phyloP scores from a whole-genome alignment of 2,797 vertebrate species.

The Masticophis lateralis region DNA sequence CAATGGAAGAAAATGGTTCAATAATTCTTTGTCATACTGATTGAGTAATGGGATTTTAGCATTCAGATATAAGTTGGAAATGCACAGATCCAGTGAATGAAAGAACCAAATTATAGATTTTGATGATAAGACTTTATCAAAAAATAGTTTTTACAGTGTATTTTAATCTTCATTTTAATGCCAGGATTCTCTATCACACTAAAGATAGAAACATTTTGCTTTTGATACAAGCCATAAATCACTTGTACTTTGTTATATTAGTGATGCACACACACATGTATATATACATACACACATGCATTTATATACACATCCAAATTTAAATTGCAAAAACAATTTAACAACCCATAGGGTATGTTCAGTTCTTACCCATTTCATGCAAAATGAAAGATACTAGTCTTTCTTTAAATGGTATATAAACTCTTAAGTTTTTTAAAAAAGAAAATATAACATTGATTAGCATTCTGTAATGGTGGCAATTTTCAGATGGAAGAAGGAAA shows the following conservation, averaged over 20 bases:
- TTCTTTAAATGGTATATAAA: background rate
- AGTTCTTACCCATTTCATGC: background rate
- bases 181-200: slow-evolving; percentile 38
- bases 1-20: slow-evolving; percentile 15
- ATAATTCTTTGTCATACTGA: slow-evolving; percentile 31
- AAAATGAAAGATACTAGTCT: background rate
- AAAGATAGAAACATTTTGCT: slow-evolving; percentile 4
- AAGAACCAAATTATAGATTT: slow-evolving; percentile 40
- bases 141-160: slow-evolving; percentile 37
- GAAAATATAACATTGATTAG: background rate
- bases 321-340: background rate
- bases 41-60: slow-evolving; percentile 34
- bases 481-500: background rate
- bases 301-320: background rate
- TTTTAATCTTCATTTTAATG: slow-evolving; percentile 50
- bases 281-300: background rate
- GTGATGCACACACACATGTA: background rate
- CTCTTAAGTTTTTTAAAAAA: background rate
- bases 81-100: slow-evolving; percentile 9
- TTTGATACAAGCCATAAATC: background rate
- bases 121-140: slow-evolving; percentile 53
- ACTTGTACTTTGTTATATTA: background rate
- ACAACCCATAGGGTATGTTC: background rate
- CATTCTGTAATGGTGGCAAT: background rate
- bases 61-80: slow-evolving; percentile 27